phyloP scores from a whole-genome alignment of 2,113 vertebrate genomes.

The Genyomyrus donnyi region DNA sequence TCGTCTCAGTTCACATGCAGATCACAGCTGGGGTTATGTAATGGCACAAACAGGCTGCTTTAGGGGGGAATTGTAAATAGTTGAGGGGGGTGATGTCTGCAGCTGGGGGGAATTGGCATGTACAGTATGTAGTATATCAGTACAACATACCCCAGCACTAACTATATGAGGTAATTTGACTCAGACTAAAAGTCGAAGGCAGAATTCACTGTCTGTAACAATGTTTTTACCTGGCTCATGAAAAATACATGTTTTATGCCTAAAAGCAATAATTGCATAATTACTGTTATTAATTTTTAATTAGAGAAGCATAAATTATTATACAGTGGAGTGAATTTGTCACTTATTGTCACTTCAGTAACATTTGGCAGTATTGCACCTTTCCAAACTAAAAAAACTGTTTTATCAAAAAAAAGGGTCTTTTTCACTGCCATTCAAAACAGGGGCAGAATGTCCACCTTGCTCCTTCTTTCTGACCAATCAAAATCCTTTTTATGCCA shows the following conservation, averaged over 20 bases:
- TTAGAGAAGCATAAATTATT: neutral
- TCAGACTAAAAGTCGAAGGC: neutral
- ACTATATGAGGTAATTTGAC: neutral
- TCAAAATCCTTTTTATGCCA: neutral
- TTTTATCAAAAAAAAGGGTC: neutral
- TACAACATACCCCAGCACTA: neutral
- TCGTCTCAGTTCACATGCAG: neutral
- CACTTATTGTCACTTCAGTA: neutral
- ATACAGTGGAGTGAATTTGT: neutral
- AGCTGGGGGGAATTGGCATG: neutral
- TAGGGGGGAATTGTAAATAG: neutral
- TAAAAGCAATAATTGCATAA: neutral
- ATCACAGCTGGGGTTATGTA: constrained; percentile 1
- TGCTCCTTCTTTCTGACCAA: neutral
- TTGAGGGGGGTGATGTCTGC: neutral
- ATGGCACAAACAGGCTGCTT: neutral
- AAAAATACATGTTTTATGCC: neutral
- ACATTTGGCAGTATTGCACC: neutral
- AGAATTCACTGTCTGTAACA: neutral
- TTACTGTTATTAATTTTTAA: neutral
- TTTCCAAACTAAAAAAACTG: neutral
- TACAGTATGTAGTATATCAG: neutral
- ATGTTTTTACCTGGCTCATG: neutral
- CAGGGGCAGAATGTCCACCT: neutral
- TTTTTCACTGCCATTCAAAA: neutral